Percentiles rank a stretch among this genome's conserved stretches.
Conservation (phyloP, 2,113 vertebrate genomes). For the Psilopsiagon aurifrons region DNA sequence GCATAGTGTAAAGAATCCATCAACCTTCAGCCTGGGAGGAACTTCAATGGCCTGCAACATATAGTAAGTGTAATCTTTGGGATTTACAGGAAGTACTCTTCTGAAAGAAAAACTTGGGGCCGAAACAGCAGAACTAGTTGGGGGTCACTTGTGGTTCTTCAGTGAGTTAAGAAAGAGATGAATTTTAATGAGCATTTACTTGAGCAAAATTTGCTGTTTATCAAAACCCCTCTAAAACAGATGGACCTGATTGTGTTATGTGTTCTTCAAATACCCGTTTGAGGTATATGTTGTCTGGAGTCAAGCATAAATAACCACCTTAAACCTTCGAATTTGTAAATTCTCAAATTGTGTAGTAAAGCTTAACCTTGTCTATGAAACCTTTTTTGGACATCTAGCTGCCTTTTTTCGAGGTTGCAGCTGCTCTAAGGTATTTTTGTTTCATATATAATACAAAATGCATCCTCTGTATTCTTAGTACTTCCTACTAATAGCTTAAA, state of each 20-base stretch:
- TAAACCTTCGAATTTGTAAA: not conserved
- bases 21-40: not conserved
- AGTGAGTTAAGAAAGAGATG: not conserved
- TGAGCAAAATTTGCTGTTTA: not conserved
- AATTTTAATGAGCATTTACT: not conserved
- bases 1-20: not conserved
- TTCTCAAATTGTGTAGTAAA: not conserved
- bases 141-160: not conserved
- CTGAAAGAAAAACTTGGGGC: not conserved
- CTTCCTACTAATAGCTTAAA: not conserved
- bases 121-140: not conserved
- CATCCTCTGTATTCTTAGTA: not conserved
- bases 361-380: not conserved
- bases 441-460: not conserved
- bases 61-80: not conserved
- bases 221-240: not conserved
- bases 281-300: not conserved
- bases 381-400: not conserved
- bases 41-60: not conserved
- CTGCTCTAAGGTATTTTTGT: not conserved
- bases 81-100: not conserved
- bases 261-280: not conserved
- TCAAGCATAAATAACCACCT: not conserved
- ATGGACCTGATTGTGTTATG: not conserved
- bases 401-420: not conserved